phyloP scores from a whole-genome alignment of 2,113 vertebrate species.

The Tachycineta bicolor region DNA sequence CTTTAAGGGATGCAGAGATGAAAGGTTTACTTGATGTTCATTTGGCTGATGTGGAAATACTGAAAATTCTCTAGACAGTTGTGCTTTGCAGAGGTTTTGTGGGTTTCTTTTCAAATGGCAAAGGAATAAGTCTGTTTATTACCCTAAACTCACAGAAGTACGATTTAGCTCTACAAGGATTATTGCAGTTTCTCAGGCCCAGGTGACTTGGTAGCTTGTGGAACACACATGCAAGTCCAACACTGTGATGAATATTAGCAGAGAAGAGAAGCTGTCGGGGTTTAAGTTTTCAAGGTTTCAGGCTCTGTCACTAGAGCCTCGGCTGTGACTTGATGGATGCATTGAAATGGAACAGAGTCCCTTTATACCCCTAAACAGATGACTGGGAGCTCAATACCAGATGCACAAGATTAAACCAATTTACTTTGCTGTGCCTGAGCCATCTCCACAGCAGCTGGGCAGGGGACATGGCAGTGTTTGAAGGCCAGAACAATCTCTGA shows the following conservation, averaged over 20 bases:
- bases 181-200: background rate
- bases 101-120: background rate
- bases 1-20: background rate
- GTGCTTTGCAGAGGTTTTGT: background rate
- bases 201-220: background rate
- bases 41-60: background rate
- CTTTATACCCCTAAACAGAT: background rate
- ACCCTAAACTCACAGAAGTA: background rate
- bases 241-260: background rate
- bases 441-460: background rate
- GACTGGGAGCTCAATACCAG: background rate
- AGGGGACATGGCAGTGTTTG: background rate
- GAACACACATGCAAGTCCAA: background rate
- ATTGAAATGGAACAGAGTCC: background rate
- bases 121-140: background rate
- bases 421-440: background rate
- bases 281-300: background rate
- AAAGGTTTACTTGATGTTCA: background rate
- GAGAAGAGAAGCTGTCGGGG: background rate
- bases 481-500: background rate
- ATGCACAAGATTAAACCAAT: constrained; percentile 35
- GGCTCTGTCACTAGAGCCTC: background rate
- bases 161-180: background rate
- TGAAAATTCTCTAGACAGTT: background rate
- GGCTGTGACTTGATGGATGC: background rate